Evolutionary conservation across 2,113 vertebrate genomes (phyloP).

Genomic region (Heptranchias perlo): DNA sequence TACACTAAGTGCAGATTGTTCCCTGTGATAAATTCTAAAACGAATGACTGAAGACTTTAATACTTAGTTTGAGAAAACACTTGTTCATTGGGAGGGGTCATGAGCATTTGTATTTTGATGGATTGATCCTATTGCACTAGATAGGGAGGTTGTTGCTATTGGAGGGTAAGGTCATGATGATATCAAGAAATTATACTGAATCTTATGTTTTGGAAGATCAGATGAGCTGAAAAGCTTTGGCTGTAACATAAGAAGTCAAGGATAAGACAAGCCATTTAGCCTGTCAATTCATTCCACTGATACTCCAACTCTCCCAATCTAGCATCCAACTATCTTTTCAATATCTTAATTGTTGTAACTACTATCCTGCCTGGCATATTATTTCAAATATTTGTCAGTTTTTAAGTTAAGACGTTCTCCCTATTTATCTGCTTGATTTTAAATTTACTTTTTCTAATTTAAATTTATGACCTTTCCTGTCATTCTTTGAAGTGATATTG

Average conservation of each 20-base stretch:
- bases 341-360: neutral
- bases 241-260: neutral
- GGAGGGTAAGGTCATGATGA: neutral
- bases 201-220: neutral
- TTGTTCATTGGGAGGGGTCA: neutral
- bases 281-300: neutral
- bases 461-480: neutral
- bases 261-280: neutral
- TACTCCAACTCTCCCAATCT: neutral
- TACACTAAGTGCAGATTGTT: neutral
- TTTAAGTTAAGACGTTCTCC: neutral
- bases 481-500: neutral
- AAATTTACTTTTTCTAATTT: neutral
- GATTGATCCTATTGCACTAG: neutral
- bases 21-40: neutral
- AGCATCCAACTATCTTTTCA: neutral
- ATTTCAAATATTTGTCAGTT: neutral
- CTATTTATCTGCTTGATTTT: neutral
- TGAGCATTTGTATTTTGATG: neutral
- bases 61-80: neutral
- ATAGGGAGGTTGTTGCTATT: neutral
- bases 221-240: neutral
- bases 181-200: neutral
- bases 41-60: neutral
- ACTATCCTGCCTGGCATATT: neutral